A percentile compares a stretch with the other conserved stretches of the same genome.
Conservation (phyloP, 2,797 vertebrate species). For the Cyclura pinguis region DNA sequence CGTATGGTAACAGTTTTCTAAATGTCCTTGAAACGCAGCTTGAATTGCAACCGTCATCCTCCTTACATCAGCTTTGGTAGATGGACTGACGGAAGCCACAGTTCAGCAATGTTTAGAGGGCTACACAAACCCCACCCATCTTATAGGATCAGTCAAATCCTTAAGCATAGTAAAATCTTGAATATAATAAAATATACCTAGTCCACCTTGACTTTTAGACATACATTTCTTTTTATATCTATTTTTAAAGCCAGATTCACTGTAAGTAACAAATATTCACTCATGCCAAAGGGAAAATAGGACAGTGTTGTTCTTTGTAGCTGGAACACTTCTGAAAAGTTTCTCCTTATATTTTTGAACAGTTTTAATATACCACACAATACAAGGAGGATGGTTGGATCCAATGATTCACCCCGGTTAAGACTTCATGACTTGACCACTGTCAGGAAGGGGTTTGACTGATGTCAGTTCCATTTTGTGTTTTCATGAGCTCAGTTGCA, state of each 20-base stretch:
- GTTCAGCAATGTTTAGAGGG: no score
- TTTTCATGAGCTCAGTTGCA: constrained; percentile 38
- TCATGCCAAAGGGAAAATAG: background rate
- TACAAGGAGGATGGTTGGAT: background rate
- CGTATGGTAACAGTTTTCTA: no score
- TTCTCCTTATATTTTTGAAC: background rate
- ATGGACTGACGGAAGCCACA: no score
- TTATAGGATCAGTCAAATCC: background rate
- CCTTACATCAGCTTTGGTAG: no score
- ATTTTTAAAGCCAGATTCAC: background rate
- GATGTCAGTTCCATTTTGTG: constrained; percentile 5
- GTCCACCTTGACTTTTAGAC: background rate
- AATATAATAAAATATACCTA: background rate
- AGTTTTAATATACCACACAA: constrained; percentile 7
- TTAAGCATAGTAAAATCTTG: background rate
- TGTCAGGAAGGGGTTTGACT: constrained; percentile 11
- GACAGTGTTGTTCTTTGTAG: background rate
- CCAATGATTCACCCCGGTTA: constrained; percentile 39
- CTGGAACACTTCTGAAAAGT: background rate
- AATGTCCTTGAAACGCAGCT: no score
- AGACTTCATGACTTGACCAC: background rate
- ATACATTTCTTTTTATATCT: background rate
- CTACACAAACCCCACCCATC: background rate
- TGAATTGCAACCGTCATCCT: no score
- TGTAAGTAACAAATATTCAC: background rate